Percentiles rank a stretch among this genome's conserved stretches.
These are phyloP conservation scores for Pavo muticus DNA, from an alignment of 2,113 vertebrate species.

Conservation along the genomic window DNA sequence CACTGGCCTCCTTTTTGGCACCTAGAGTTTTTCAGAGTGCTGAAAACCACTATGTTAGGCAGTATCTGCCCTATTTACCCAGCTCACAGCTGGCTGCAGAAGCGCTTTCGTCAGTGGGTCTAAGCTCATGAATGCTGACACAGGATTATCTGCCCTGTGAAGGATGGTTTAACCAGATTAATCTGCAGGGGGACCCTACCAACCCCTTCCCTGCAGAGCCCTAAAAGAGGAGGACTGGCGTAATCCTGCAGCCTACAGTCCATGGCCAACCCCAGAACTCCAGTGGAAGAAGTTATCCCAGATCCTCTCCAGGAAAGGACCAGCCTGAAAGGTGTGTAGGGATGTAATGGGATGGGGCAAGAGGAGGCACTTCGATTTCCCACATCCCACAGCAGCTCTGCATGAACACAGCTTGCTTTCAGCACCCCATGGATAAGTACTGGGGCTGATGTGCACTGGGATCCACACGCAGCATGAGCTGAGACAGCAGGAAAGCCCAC, in stretches of 20 bases:
- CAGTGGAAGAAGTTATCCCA: background rate
- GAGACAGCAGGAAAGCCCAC: background rate
- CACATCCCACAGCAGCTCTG: background rate
- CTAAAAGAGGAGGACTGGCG: background rate
- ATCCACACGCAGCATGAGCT: background rate
- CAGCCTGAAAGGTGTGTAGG: background rate
- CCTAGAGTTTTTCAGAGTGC: background rate
- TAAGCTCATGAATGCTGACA: conserved; percentile 38
- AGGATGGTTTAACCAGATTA: conserved; percentile 55
- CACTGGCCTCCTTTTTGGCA: background rate
- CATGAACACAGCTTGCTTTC: background rate
- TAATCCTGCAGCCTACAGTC: background rate
- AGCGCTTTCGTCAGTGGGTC: conserved; percentile 12
- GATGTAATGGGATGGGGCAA: background rate
- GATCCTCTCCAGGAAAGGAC: background rate
- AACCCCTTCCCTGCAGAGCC: background rate
- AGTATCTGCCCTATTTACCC: conserved; percentile 35
- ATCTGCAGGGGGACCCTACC: conserved; percentile 46
- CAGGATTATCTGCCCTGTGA: background rate
- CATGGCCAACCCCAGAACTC: background rate
- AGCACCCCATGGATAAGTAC: background rate
- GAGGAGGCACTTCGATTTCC: background rate
- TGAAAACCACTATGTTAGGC: background rate
- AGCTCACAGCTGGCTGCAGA: conserved; percentile 30
- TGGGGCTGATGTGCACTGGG: too few species aligned